Evolutionary conservation across 2,888 invertebrate genomes (phyloP).

Genomic region (Beris chalybata): DNA sequence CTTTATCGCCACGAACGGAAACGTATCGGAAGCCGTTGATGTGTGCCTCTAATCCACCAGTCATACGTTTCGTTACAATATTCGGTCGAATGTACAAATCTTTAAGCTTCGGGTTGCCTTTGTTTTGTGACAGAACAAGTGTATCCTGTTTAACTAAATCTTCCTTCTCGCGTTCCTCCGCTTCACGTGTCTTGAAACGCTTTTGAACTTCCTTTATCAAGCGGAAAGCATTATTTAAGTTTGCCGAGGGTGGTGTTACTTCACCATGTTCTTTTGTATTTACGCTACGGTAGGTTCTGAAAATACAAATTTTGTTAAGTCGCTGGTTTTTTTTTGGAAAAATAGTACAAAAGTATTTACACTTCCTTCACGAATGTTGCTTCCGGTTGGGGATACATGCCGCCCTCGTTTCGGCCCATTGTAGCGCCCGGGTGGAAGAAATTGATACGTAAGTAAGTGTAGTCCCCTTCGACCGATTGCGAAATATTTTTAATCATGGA

Average conservation of each 20-base stretch:
- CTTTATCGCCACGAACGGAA: constrained; percentile 98
- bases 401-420: constrained; percentile 91
- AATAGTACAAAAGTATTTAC: constrained; percentile 58
- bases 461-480: constrained; percentile 97
- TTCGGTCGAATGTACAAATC: constrained; percentile 99
- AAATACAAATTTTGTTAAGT: constrained; percentile 42
- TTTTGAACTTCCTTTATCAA: constrained; percentile 99
- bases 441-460: constrained; percentile 96
- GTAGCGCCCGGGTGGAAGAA: constrained; percentile 98
- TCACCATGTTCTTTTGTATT: constrained; percentile 98
- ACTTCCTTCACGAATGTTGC: constrained; percentile 98
- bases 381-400: constrained; percentile 89
- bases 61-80: constrained; percentile 95
- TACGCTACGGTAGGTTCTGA: constrained; percentile 90
- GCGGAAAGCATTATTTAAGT: constrained; percentile 94
- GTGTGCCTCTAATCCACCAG: constrained; percentile 91
- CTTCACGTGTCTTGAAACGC: constrained; percentile 96
- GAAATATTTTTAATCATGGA: constrained; percentile 99
- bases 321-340: too few relatives aligned
- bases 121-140: constrained; percentile 87
- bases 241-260: constrained; percentile 89
- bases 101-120: constrained; percentile 96
- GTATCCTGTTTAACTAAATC: constrained; percentile 99
- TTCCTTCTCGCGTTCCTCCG: constrained; percentile 97
- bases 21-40: constrained; percentile 96